phyloP scores from a whole-genome alignment of 1,140 invertebrate species.

The Drosophila nannoptera region DNA sequence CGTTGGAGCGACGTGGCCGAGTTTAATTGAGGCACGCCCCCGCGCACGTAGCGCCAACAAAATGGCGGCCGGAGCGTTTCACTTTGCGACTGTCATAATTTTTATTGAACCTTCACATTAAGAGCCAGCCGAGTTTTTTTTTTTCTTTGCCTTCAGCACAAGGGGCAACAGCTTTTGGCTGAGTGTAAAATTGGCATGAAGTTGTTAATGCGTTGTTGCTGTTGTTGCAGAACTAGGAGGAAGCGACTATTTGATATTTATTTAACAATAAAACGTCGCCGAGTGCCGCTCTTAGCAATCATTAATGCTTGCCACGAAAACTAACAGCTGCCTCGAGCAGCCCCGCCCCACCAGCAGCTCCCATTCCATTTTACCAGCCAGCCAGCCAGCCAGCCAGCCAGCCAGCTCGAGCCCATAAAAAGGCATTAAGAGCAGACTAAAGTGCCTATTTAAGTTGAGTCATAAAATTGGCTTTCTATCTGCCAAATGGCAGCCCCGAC shows the following conservation, averaged over 20 bases:
- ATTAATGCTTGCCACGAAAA: slow-evolving; percentile 30
- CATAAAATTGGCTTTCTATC: slow-evolving; percentile 78
- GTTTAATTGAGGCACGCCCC: slow-evolving; percentile 40
- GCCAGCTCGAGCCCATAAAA: slow-evolving; percentile 54
- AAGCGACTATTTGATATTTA: slow-evolving; percentile 71
- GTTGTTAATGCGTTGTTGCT: slow-evolving; percentile 13
- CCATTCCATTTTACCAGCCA: too few relatives aligned
- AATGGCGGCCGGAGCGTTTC: slow-evolving; percentile 57
- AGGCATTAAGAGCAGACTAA: slow-evolving; percentile 75
- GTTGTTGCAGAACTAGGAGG: slow-evolving; percentile 25
- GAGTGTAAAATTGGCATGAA: slow-evolving; percentile 74
- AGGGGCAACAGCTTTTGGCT: slow-evolving; percentile 9
- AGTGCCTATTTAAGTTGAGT: slow-evolving; percentile 78
- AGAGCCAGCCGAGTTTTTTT: slow-evolving; percentile 15
- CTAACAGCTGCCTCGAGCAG: slow-evolving; percentile 20
- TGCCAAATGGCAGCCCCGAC: slow-evolving; percentile 37
- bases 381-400: too few relatives aligned
- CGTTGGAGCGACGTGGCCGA: neutral
- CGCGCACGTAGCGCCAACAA: slow-evolving; percentile 16
- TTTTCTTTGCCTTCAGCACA: neutral
- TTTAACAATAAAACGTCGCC: slow-evolving; percentile 70
- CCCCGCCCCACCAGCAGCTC: too few relatives aligned
- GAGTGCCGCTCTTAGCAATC: slow-evolving; percentile 61
- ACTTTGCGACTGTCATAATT: slow-evolving; percentile 73
- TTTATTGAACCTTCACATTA: slow-evolving; percentile 62